These are phyloP conservation scores for Sinocyclocheilus anshuiensis DNA, from an alignment of 2,113 vertebrate species.

Conservation along the genomic window DNA sequence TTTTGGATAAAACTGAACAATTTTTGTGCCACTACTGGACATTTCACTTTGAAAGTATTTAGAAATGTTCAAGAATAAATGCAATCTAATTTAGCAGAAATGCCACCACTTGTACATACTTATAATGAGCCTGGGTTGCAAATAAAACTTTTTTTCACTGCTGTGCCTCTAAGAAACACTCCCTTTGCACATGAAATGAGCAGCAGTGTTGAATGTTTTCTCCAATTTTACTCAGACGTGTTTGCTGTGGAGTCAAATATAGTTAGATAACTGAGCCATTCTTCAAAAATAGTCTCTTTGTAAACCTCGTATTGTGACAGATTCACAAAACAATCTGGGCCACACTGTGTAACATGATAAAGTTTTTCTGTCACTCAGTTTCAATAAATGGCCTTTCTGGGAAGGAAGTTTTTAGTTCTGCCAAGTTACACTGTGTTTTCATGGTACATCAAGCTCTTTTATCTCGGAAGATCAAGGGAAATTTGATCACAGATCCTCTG, in stretches of 20 bases:
- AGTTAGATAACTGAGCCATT: not conserved
- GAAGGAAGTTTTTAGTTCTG: not conserved
- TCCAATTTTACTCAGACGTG: not conserved
- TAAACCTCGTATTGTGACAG: not conserved
- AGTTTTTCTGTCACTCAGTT: not conserved
- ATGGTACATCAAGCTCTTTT: conserved; percentile 11
- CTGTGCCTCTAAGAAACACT: not conserved
- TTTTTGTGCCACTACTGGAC: not conserved
- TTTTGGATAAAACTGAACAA: not conserved
- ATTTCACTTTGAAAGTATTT: not conserved
- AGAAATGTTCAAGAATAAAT: not conserved
- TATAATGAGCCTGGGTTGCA: not conserved
- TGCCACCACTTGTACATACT: not conserved
- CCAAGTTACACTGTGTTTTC: not conserved
- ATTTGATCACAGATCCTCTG: conserved; percentile 26
- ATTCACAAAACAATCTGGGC: conserved; percentile 1
- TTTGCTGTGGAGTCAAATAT: not conserved
- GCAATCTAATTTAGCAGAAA: not conserved
- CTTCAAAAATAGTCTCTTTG: not conserved
- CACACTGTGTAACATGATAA: not conserved
- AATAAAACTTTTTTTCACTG: too few species aligned
- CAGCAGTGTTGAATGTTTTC: not conserved
- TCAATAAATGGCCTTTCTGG: not conserved
- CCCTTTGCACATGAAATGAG: not conserved
- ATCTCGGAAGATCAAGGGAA: conserved; percentile 3